Percentiles rank a stretch among this genome's conserved stretches.
Conservation (phyloP, 2,113 vertebrate species). For the Cyprinodon tularosa region DNA sequence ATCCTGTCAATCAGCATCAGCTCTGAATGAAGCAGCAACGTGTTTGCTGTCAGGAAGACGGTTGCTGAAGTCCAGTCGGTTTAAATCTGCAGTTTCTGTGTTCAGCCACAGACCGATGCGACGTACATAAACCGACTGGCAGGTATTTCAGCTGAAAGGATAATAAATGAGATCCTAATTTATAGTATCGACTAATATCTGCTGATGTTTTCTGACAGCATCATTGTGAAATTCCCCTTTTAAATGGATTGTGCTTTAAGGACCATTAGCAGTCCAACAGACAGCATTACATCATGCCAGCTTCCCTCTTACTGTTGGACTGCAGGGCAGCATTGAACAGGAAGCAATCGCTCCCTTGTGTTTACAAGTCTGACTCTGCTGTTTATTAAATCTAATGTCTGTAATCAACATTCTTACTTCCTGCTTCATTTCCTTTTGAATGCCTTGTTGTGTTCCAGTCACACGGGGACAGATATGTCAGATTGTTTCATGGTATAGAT, state of each 20-base stretch:
- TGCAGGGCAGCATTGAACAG: constrained; percentile 35
- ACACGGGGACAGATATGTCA: neutral
- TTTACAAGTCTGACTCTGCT: constrained; percentile 32
- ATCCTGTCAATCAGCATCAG: too few species aligned
- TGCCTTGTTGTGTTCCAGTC: constrained; percentile 1
- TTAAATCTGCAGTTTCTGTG: neutral
- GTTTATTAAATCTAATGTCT: constrained; percentile 30
- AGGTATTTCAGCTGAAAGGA: neutral
- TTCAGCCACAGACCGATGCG: neutral
- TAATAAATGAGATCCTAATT: neutral
- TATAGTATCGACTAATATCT: neutral
- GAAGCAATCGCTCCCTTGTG: constrained; percentile 33
- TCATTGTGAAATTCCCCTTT: neutral
- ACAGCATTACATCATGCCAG: constrained; percentile 22
- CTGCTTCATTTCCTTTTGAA: constrained; percentile 10
- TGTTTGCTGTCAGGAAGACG: too few species aligned
- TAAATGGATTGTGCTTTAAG: constrained; percentile 23
- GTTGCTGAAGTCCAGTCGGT: neutral
- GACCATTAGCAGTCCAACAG: constrained; percentile 40
- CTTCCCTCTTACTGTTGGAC: constrained; percentile 25
- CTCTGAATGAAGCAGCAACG: too few species aligned
- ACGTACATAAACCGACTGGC: neutral
- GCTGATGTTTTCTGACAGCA: neutral
- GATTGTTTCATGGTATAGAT: neutral
- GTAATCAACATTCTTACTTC: constrained; percentile 28